phyloP scores from a whole-genome alignment of 2,113 vertebrate genomes.

The Pavo muticus region DNA sequence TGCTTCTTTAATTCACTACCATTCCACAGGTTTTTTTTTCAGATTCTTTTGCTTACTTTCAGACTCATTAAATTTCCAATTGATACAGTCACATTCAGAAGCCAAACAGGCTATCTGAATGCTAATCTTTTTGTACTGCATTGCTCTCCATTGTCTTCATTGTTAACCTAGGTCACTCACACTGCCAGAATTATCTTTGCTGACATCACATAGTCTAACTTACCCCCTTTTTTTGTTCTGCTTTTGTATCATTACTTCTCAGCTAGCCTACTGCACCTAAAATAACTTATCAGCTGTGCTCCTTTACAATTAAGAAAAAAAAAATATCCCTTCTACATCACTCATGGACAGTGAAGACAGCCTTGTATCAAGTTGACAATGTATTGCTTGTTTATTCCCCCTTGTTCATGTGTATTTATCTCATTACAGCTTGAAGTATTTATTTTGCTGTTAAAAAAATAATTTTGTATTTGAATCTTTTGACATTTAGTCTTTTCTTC shows the following conservation, averaged over 20 bases:
- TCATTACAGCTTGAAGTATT: background rate
- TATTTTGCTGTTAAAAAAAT: background rate
- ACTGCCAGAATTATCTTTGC: background rate
- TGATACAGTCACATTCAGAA: background rate
- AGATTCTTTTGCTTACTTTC: background rate
- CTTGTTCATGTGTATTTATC: background rate
- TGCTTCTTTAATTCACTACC: background rate
- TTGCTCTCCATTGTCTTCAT: background rate
- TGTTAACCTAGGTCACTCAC: background rate
- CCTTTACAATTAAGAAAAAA: conserved; percentile 18
- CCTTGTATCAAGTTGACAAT: background rate
- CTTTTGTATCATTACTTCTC: conserved; percentile 22
- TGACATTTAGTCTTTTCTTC: background rate
- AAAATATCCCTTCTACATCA: background rate
- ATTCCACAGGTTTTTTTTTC: background rate
- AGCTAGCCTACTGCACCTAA: background rate
- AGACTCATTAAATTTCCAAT: background rate
- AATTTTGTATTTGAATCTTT: background rate
- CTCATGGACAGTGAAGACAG: background rate
- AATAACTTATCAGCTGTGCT: conserved; percentile 13
- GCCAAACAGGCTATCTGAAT: background rate
- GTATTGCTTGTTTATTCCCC: background rate
- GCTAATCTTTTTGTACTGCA: background rate
- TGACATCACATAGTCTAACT: conserved; percentile 10
- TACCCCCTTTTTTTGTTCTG: background rate